Evolutionary conservation across 2,888 invertebrate species (phyloP), one percentile per base, ranked within the genome.

Genomic region (Drosophila paranaensis): DNA sequence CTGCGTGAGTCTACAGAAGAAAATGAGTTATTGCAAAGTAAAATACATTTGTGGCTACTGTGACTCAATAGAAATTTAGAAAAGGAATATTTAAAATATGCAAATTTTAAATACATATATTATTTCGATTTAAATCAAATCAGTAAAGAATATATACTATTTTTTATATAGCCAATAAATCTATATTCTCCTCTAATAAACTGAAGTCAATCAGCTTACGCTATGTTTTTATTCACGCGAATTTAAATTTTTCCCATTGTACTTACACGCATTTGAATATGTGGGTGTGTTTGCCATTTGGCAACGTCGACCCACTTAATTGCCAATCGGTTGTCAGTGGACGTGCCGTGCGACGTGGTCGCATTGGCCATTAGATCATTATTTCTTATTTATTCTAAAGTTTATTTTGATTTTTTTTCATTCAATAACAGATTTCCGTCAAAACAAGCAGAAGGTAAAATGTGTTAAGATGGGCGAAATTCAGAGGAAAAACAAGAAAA

Each of bases 381-480:
- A 60, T 65, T 64, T 65, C 37, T 53, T 56, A 16, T 57, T 35
- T 57, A 45, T 45, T 57, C 11, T 6, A 2, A 25, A 8, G 20
- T 37, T 58, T 27, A 27, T 42, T 53, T 33, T 20, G 11, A 25
- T 20, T 30, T 56, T 57, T 60, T 39, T 42, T 57, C 46, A 71
- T 70, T 70, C 71, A 80, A 80, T 80, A 80, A 80, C 75, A 80
- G 63, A 77, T 80, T 80, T 78, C 78, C 80, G 80, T 80, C 81
- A 80, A 80, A 80, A 80, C 80, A 80, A 80, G 80, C 72, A 77
- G 51, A 25, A 51, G 56, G 58, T 58, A 43, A 51, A 68, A 68
- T 60, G 46, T 58, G 54, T 45, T 46, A 54, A 57, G 8, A 71
- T 53, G 20, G 48, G 10, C 53, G 14, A 54, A 46, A 55, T 30